Percentiles rank a stretch among this genome's conserved stretches.
Evolutionary conservation across 2,113 vertebrate genomes (phyloP).

Genomic region (Charadrius vociferus): DNA sequence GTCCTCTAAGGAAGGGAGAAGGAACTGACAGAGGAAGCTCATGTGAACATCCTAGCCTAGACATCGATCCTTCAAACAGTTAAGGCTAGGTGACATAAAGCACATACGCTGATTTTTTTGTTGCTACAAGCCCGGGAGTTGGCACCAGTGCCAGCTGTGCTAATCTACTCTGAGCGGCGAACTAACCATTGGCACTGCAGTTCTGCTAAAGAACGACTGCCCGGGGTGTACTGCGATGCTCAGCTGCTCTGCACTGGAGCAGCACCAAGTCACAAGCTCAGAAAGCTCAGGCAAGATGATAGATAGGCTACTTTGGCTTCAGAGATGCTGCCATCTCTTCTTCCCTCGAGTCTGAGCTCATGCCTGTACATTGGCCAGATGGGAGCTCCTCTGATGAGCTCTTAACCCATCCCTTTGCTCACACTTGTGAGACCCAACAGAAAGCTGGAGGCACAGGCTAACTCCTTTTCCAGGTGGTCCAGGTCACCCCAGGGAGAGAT

Average conservation of each 20-base stretch:
- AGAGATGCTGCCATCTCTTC: neutral
- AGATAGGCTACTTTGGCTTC: neutral
- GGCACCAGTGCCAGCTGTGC: neutral
- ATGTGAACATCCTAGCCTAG: neutral
- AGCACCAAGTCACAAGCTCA: neutral
- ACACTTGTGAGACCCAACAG: neutral
- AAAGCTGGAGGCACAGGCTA: neutral
- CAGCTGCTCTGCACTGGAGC: neutral
- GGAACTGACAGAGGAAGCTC: neutral
- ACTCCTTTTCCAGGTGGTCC: neutral
- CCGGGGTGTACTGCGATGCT: fast-evolving
- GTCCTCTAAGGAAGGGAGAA: neutral
- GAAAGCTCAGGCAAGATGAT: neutral
- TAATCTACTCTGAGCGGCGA: neutral
- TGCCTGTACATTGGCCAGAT: neutral
- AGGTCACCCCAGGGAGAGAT: neutral
- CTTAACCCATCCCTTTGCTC: neutral
- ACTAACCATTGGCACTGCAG: neutral
- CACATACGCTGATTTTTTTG: neutral
- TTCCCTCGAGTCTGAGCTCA: neutral
- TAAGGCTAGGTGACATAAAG: neutral
- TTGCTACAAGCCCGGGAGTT: neutral
- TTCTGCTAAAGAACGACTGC: neutral
- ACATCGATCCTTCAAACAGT: neutral
- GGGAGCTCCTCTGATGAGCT: neutral